These are phyloP conservation scores for Epinephelus moara DNA, from an alignment of 2,113 vertebrate genomes.

Conservation along the genomic window DNA sequence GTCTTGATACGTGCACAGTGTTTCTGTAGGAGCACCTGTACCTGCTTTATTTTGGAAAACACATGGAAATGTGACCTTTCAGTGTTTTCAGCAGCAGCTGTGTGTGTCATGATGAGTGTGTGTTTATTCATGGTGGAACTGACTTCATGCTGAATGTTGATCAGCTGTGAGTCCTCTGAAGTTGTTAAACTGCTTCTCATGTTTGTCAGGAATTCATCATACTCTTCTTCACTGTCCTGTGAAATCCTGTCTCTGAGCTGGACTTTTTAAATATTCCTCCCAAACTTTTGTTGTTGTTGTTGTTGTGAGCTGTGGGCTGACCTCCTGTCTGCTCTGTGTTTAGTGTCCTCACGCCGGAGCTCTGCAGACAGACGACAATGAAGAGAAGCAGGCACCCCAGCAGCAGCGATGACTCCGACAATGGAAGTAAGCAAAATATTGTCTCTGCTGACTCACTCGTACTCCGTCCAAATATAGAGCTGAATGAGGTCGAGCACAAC, in stretches of 20 bases:
- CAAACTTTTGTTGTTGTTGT: not conserved
- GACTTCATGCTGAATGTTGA: no score
- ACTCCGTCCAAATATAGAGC: conserved; percentile 41
- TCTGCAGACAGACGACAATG: conserved; percentile 86
- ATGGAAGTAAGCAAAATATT: conserved; percentile 92
- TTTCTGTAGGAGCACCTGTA: no score
- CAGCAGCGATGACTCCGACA: conserved; percentile 97
- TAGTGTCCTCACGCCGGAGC: conserved; percentile 46
- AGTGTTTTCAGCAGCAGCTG: no score
- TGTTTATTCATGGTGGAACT: no score
- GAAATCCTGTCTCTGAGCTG: not conserved
- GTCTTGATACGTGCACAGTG: no score
- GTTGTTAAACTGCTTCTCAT: no score
- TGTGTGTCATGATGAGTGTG: no score
- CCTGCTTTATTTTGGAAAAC: no score
- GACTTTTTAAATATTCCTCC: not conserved
- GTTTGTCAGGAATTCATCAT: not conserved
- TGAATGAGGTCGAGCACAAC: not conserved
- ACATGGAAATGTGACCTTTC: no score
- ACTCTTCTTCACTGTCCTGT: not conserved
- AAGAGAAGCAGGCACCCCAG: conserved; percentile 93
- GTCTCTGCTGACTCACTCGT: conserved; percentile 31
- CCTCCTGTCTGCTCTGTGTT: conserved; percentile 12
- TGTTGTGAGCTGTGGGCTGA: not conserved
- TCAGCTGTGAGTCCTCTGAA: no score